A percentile compares a stretch with the other conserved stretches of the same genome.
Conservation (phyloP, 92 coral and sea anemone genomes). For the Epizoanthus rinbou region DNA sequence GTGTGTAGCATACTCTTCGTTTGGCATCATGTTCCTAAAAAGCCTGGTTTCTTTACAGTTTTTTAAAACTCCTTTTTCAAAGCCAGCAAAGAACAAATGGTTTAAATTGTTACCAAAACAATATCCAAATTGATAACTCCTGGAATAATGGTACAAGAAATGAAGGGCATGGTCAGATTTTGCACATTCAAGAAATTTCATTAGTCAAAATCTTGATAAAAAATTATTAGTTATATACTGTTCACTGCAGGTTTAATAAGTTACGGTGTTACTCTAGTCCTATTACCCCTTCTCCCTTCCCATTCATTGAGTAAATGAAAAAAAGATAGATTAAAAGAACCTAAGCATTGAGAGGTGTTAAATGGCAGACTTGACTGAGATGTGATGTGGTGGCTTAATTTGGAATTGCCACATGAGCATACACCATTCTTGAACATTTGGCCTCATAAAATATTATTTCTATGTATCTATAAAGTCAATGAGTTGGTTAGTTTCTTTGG, state of each 20-base stretch:
- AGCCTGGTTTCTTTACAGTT: neutral
- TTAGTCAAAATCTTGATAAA: no score
- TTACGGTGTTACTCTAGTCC: no score
- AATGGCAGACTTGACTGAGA: constrained; percentile 20
- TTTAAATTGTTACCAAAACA: neutral
- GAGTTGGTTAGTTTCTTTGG: constrained; percentile 91
- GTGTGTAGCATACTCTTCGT: neutral
- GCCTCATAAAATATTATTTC: constrained; percentile 18
- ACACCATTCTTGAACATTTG: constrained; percentile 37
- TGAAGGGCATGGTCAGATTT: constrained; percentile 23
- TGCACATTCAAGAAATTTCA: no score
- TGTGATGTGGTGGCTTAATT: constrained; percentile 31
- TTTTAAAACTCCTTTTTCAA: neutral
- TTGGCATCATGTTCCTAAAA: constrained; percentile 43
- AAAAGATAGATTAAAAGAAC: no score
- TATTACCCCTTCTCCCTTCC: no score
- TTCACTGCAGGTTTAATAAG: no score
- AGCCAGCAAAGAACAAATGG: constrained; percentile 28
- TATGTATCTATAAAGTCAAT: constrained; percentile 35
- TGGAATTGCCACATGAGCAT: constrained; percentile 39
- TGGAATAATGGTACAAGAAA: constrained; percentile 15
- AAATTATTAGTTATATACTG: no score
- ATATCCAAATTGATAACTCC: neutral
- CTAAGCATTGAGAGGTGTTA: constrained; percentile 38
- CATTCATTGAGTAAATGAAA: no score